Base-by-base conservation (phyloP, 37 sponge, comb jelly and placozoan genomes). In the Hexactinellida sp. region DNA sequence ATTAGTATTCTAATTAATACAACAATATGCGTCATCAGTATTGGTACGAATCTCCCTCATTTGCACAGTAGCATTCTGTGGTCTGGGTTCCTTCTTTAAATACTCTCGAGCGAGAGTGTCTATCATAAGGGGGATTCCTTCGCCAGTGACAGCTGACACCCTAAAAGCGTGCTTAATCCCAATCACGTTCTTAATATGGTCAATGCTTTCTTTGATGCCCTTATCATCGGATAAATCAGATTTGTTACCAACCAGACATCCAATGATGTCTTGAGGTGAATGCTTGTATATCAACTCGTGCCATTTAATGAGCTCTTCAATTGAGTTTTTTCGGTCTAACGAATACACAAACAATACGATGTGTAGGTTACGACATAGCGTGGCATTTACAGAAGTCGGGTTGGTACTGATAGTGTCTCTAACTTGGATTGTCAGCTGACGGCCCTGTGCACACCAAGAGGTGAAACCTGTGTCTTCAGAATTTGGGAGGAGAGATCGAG, bases 261-360 rank as follows among this genome's bases (percentile, higher is more conserved):
- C 13, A 23, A 63, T 63, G 30, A 63, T 28, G 30, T 63, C 76
- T 21, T 7, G 76, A 3, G 76, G 76, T 23, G 13, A 7, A n/a
- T 32, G 34, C 30, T 28, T 63, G 30, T 63, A 63, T 10, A 63
- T 63, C 13, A n/a, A 10, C 5, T 63, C 76, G 76, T 63, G 30
- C 76, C 76, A 63, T 63, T 63, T 28, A 63, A 23, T 28, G 1
- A 63, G 76, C 30, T 63, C 76, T 7, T 63, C 76, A n/a, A 63
- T 28, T 10, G 76, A 63, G 76, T 28, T n/a, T 63, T n/a, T 10
- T 25, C 28, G 5, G 34, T 63, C 76, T 25, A 63, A 10, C 28
- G 76, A 63, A 63, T 63, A 63, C 76, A 63, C 76, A n/a, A 63
- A 63, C 34, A 63, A 63, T 63, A 63, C 34, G 25, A 63, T 63